Conservation (phyloP, 1,140 invertebrate species). For the Parapsyche elsis region DNA sequence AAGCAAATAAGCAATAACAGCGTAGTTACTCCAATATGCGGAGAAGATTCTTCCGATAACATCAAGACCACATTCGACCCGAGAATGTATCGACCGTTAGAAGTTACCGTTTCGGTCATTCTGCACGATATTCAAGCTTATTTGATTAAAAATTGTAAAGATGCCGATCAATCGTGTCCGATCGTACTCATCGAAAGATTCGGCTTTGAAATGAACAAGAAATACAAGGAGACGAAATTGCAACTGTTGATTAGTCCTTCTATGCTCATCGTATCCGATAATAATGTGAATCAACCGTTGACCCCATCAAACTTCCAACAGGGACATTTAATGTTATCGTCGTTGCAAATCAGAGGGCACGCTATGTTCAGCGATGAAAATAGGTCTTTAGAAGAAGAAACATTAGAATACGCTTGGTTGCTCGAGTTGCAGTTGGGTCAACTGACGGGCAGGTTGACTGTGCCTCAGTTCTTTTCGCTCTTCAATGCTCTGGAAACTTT, state of each 20-base stretch:
- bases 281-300: constrained; percentile 73
- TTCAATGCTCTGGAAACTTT: constrained; percentile 91
- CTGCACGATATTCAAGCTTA: constrained; percentile 96
- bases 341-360: constrained; percentile 91
- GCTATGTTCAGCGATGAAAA: constrained; percentile 97
- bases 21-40: constrained; percentile 69
- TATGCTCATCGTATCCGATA: constrained; percentile 82
- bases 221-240: constrained; percentile 89
- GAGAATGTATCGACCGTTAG: constrained; percentile 85
- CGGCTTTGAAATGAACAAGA: constrained; percentile 97
- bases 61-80: constrained; percentile 80
- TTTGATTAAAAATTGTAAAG: constrained; percentile 87
- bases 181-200: constrained; percentile 90
- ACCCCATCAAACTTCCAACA: constrained; percentile 79
- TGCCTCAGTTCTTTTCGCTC: constrained; percentile 87
- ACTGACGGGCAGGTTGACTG: constrained; percentile 81
- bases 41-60: constrained; percentile 67
- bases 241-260: constrained; percentile 92
- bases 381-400: constrained; percentile 89
- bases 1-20: constrained; percentile 63
- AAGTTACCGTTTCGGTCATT: constrained; percentile 93
- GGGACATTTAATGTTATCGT: constrained; percentile 90
- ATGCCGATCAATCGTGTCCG: constrained; percentile 89
- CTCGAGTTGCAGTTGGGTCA: constrained; percentile 86
- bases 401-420: constrained; percentile 96